Conservation (phyloP, 92 coral and sea anemone species). For the Pocillopora grandis region DNA sequence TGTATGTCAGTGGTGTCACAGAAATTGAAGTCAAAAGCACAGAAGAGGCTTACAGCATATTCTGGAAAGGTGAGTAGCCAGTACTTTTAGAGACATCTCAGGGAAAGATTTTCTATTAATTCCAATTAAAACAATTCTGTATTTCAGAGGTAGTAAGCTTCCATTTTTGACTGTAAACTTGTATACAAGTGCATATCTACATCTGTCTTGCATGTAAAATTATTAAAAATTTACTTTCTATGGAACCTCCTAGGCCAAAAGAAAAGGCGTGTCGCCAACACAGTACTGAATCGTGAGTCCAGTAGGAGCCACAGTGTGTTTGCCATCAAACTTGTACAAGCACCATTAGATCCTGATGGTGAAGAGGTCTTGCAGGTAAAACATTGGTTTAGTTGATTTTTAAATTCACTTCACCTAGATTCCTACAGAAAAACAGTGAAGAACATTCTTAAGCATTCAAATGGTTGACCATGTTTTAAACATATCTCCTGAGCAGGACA, state of each 20-base stretch:
- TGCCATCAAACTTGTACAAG: constrained; percentile 91
- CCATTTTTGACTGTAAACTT: too few relatives aligned
- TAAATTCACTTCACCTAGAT: neutral
- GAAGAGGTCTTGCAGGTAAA: constrained; percentile 90
- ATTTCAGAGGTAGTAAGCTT: too few relatives aligned
- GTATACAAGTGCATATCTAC: too few relatives aligned
- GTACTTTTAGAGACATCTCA: too few relatives aligned
- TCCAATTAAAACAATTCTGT: too few relatives aligned
- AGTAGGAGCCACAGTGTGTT: constrained; percentile 99
- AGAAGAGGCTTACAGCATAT: constrained; percentile 86
- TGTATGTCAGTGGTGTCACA: constrained; percentile 93
- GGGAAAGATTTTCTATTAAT: too few relatives aligned
- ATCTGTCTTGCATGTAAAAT: too few relatives aligned
- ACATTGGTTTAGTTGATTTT: neutral
- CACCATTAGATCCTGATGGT: constrained; percentile 95
- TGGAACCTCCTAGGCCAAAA: constrained; percentile 69
- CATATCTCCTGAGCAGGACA: constrained; percentile 64
- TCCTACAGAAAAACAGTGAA: too few relatives aligned
- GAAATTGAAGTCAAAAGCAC: constrained; percentile 97
- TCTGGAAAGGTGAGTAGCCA: constrained; percentile 80
- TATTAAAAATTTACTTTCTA: too few relatives aligned
- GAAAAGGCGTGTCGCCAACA: constrained; percentile 91
- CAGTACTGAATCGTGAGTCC: constrained; percentile 86
- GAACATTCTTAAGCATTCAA: too few relatives aligned
- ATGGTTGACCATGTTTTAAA: neutral